Evolutionary conservation across 2,888 invertebrate species (phyloP), one percentile per base, ranked within the genome.

Genomic region (Callinectes sapidus): DNA sequence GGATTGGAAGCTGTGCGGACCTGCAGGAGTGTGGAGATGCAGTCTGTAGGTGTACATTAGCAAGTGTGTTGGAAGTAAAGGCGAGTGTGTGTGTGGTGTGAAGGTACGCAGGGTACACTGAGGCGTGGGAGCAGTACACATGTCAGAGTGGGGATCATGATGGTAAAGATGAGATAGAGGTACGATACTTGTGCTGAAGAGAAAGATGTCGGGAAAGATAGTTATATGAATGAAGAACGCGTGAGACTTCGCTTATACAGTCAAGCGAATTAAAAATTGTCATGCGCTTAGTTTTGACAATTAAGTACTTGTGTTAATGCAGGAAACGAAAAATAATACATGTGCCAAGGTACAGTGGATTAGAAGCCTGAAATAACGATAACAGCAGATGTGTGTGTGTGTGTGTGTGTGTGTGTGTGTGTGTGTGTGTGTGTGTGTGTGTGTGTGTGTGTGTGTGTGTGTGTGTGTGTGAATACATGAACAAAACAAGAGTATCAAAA

Each of bases 331-430:
- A 23, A 18, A 23, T 23, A 61, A 61, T 3, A 23, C 61, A 61
- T 23, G 23, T 61, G 61, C 48, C 8, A 48, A 48, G 48, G 10
- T 48, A 10, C 6, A 48, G 48, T 48, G 48, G 3, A 8, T 8
- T 48, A 48, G 48, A 48, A 48, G 48, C 48, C 5, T 2, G 18
- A 61, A 16, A 61, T 23, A 16, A 61, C 3, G 61, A 18, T 18
- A 18, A 61, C 23, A 23, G 10, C 61, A 61, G 61, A 23, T 61
- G 61, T 61, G 61, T 61, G 61, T 61, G 61, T 61, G 61, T 61
- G 61, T 61, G 61, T 61, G 61, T 61, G 61, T 61, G 61, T 61
- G 61, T 61, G 61, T 61, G 61, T 61, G 61, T 61, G 61, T 61
- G 61, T 61, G 61, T 61, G 16, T 61, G 61, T 61, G 61, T 61